Conservation (phyloP, 2,888 invertebrate genomes). For the Thyatira batis region DNA sequence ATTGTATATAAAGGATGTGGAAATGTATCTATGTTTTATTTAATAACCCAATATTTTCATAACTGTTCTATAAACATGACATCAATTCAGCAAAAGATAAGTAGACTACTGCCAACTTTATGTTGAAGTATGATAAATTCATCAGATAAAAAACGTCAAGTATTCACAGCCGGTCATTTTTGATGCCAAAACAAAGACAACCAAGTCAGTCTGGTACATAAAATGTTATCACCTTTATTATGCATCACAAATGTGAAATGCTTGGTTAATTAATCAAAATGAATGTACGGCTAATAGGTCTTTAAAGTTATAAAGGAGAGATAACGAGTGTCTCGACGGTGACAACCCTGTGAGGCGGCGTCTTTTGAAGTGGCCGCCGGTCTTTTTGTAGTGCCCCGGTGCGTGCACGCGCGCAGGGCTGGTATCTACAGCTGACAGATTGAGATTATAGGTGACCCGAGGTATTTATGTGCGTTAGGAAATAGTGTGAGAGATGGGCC, state of each 20-base stretch:
- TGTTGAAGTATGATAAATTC: background rate
- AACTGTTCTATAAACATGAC: too few species aligned
- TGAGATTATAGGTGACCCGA: conserved; percentile 22
- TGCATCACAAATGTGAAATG: background rate
- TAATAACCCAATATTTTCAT: too few species aligned
- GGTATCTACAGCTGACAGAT: conserved; percentile 35
- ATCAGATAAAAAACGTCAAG: background rate
- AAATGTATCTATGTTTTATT: conserved; percentile 39
- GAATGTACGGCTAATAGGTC: conserved; percentile 13
- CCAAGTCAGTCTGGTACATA: background rate
- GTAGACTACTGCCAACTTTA: too few species aligned
- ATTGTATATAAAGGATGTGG: conserved; percentile 77
- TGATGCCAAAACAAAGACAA: background rate
- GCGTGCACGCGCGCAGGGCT: conserved; percentile 21
- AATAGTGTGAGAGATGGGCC: conserved; percentile 1
- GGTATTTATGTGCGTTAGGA: background rate
- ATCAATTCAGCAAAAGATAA: too few species aligned
- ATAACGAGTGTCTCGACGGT: conserved; percentile 9
- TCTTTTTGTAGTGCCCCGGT: conserved; percentile 37
- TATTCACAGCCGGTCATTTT: background rate
- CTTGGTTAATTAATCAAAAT: conserved; percentile 32
- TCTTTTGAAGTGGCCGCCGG: conserved; percentile 35
- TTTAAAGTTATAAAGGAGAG: conserved; percentile 3
- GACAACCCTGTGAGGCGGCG: conserved; percentile 34
- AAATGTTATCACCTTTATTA: background rate